These are phyloP conservation scores for Drosophila percnosoma DNA, from an alignment of 2,888 invertebrate species.

Conservation along the genomic window DNA sequence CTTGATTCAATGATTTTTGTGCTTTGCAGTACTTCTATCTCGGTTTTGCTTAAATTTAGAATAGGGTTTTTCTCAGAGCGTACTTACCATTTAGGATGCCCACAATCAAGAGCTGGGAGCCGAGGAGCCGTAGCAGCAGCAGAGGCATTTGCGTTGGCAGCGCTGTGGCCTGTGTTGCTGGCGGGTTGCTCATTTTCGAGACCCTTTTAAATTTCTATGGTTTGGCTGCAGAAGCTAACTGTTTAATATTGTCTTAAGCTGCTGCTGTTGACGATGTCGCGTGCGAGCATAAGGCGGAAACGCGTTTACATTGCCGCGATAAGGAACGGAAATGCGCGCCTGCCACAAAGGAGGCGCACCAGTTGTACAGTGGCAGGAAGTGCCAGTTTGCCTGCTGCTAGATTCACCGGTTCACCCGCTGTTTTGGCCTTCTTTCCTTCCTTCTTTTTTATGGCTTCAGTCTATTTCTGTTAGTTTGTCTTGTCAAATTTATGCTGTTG, in stretches of 20 bases:
- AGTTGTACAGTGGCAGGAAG: conserved; percentile 45
- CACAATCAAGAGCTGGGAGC: conserved; percentile 37
- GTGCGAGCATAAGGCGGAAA: conserved; percentile 72
- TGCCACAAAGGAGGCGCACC: conserved; percentile 46
- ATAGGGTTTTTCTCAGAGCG: neutral
- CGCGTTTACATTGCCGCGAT: conserved; percentile 77
- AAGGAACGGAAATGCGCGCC: conserved; percentile 76
- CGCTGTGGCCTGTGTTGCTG: conserved; percentile 16
- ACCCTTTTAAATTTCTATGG: conserved; percentile 70
- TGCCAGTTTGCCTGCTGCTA: conserved; percentile 69
- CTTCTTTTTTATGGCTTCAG: conserved; percentile 21
- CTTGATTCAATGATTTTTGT: neutral
- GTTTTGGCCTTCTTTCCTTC: conserved; percentile 15
- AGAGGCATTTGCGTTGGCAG: conserved; percentile 5
- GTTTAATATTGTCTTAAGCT: conserved; percentile 52
- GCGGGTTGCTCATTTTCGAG: conserved; percentile 73
- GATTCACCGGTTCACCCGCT: conserved; percentile 58
- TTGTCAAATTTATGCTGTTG: conserved; percentile 52
- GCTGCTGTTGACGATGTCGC: conserved; percentile 38
- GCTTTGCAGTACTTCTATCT: neutral
- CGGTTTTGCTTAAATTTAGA: neutral
- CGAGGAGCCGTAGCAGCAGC: conserved; percentile 40
- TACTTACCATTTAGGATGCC: conserved; percentile 63
- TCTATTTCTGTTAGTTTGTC: conserved; percentile 32
- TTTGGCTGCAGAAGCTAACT: conserved; percentile 73